phyloP scores from a whole-genome alignment of 2,888 invertebrate genomes.

The Deilephila elpenor region DNA sequence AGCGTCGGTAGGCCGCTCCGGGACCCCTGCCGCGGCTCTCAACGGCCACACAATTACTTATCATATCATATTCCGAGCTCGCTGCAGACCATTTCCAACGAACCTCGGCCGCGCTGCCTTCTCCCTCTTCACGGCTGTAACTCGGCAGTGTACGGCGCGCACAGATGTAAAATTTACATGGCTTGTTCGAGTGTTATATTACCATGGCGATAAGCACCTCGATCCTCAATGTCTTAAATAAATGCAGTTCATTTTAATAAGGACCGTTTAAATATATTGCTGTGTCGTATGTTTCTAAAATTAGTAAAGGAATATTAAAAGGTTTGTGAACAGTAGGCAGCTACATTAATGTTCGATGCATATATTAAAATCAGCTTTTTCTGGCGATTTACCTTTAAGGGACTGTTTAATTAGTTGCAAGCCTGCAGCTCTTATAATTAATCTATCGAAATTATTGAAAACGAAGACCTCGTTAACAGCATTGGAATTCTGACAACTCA shows the following conservation, averaged over 20 bases:
- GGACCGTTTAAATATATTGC: constrained; percentile 16
- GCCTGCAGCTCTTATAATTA: constrained; percentile 3
- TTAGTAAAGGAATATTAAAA: constrained; percentile 23
- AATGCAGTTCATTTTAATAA: constrained; percentile 78
- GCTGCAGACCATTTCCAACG: constrained; percentile 15
- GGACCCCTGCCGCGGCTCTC: constrained; percentile 70
- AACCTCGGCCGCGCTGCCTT: background rate
- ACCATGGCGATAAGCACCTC: constrained; percentile 70
- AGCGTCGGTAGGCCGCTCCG: constrained; percentile 78
- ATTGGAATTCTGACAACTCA: background rate
- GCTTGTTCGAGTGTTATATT: constrained; percentile 47
- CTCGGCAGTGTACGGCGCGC: constrained; percentile 48
- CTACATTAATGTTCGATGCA: background rate
- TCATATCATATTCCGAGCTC: constrained; percentile 37
- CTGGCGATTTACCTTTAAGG: constrained; percentile 18
- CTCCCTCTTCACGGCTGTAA: background rate
- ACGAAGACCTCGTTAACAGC: constrained; percentile 26
- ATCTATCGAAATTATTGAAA: constrained; percentile 17
- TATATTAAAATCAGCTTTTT: constrained; percentile 15
- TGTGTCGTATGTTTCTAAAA: constrained; percentile 20
- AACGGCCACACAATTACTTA: constrained; percentile 47
- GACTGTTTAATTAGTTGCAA: constrained; percentile 2
- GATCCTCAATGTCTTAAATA: constrained; percentile 76
- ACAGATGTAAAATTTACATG: constrained; percentile 29
- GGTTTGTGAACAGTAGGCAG: constrained; percentile 5